Percentiles rank a stretch among this genome's conserved stretches.
Conservation (phyloP, 2,113 vertebrate species). For the Oxygymnocypris stewartii region DNA sequence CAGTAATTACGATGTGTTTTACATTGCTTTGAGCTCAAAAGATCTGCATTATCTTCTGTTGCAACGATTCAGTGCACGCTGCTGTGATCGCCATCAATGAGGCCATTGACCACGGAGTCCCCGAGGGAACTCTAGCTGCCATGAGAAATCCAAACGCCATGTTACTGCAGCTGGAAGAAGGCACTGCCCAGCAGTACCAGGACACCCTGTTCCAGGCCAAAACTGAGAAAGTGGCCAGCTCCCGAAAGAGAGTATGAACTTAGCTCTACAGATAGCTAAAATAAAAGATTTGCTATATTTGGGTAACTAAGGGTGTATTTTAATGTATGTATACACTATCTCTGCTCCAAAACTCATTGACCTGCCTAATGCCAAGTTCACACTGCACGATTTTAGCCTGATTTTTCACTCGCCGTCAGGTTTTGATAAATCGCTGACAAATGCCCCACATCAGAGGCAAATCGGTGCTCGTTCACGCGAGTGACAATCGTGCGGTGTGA, state of each 20-base stretch:
- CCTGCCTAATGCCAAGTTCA: neutral
- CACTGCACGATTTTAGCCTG: too few species aligned
- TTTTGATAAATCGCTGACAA: too few species aligned
- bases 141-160: conserved; percentile 96
- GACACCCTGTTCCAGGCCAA: conserved; percentile 87
- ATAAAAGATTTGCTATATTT: neutral
- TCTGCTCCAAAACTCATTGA: neutral
- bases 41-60: conserved; percentile 38
- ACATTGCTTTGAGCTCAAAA: neutral
- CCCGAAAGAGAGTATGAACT: conserved; percentile 86
- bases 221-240: conserved; percentile 85
- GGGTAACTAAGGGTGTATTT: neutral
- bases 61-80: conserved; percentile 85
- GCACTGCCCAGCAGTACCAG: conserved; percentile 80
- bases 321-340: neutral
- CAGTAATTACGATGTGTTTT: neutral
- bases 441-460: too few species aligned
- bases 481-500: too few species aligned
- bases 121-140: conserved; percentile 83
- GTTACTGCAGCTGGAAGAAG: conserved; percentile 84
- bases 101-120: conserved; percentile 85
- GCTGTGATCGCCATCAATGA: conserved; percentile 98
- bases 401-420: too few species aligned
- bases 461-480: too few species aligned
- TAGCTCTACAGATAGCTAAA: neutral